These are phyloP conservation scores for Coleophora flavipennella DNA, from an alignment of 2,888 invertebrate genomes.

Conservation along the genomic window DNA sequence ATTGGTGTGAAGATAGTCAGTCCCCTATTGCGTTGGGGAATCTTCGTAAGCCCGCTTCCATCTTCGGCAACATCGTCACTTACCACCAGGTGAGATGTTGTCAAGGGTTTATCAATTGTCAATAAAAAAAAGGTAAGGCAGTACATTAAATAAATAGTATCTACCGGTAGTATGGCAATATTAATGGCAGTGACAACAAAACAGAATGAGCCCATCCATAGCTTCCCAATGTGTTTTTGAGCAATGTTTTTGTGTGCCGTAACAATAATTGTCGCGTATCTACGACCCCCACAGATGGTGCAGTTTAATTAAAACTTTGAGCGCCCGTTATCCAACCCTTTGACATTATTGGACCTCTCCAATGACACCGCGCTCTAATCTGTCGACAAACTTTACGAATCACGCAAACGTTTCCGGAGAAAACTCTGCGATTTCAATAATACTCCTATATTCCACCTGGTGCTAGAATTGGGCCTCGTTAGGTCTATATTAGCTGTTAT, in stretches of 20 bases:
- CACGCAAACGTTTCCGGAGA: conserved; percentile 25
- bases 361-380: conserved; percentile 23
- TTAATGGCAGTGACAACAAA: background rate
- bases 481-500: conserved; percentile 4
- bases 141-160: too few relatives aligned
- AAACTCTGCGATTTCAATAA: conserved; percentile 32
- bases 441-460: conserved; percentile 8
- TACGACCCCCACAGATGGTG: conserved; percentile 53
- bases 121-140: too few relatives aligned
- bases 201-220: conserved; percentile 1
- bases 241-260: conserved; percentile 37
- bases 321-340: conserved; percentile 50
- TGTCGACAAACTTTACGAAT: conserved; percentile 41
- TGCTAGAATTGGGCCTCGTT: conserved; percentile 4
- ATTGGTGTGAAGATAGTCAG: too few relatives aligned
- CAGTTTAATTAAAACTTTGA: conserved; percentile 68
- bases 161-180: too few relatives aligned
- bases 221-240: conserved; percentile 25
- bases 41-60: too few relatives aligned
- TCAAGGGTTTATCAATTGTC: too few relatives aligned
- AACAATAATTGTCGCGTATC: conserved; percentile 55
- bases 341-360: conserved; percentile 48
- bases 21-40: too few relatives aligned
- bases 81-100: too few relatives aligned
- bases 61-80: too few relatives aligned